Base-by-base conservation (phyloP, 2,113 vertebrate species). In the Dicerorhinus sumatrensis region DNA sequence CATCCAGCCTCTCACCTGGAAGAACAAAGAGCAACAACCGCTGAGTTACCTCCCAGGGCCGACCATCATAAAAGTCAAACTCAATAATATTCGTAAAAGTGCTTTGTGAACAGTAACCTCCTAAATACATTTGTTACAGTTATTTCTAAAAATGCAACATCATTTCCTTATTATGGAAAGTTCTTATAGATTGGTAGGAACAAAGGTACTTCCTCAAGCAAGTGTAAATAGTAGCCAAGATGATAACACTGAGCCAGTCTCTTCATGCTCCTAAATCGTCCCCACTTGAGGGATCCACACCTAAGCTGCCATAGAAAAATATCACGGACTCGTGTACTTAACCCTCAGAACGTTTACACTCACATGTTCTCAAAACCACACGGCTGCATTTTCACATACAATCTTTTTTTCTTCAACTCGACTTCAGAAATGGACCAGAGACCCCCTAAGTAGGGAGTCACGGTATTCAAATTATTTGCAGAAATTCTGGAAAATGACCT, bases 241-340 rank as follows among this genome's bases (percentile, higher is more conserved):
- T 25, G 17, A 42, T 23, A 29, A 51, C 18, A 27, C 11, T 4
- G 4, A 88, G 14, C 39, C 63, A 58, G 11, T 46, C 65, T 67
- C 69, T 39, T 56, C 56, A 36, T 10, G 36, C 12, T 73, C 58
- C 51, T 16, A 29, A 84, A 33, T 46, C 14, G 27, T 31, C 89
- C 27, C 16, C 42, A 23, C 18, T 54, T 60, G 36, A 83, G 21
- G 31, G 8, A 36, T 56, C 17, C 18, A 63, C 3, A 4, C n/a
- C 58, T 46, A 25, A 79, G 46, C 42, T 70, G 36, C 21, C 14
- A 60, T 2, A 89, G 69, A 67, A 54, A 89, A 88, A 80, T 7
- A 8, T 8, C 63, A 18, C 0, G 1, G 33, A 67, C 20, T 33
- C 27, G 1, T 6, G 18, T 42, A 20, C 21, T 46, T 10, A 12